phyloP scores from a whole-genome alignment of 2,888 invertebrate species.

The Pheosia gnoma region DNA sequence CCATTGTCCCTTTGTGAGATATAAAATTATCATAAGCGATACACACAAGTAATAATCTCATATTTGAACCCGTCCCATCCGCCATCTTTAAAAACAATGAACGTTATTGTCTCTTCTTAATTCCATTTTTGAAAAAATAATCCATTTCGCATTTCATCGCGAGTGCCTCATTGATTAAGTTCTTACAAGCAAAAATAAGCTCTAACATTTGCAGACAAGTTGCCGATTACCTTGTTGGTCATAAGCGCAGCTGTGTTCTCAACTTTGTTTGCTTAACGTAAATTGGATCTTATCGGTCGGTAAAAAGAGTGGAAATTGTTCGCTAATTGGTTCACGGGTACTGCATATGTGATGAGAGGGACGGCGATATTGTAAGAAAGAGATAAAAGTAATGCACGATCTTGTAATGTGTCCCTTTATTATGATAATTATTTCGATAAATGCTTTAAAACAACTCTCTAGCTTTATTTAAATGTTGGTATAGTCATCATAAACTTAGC shows the following conservation, averaged over 20 bases:
- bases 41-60: slow-evolving; percentile 74
- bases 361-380: slow-evolving; percentile 54
- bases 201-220: slow-evolving; percentile 44
- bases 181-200: slow-evolving; percentile 41
- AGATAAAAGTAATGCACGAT: slow-evolving; percentile 63
- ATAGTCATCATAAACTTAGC: no score
- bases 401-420: slow-evolving; percentile 69
- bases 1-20: slow-evolving; percentile 65
- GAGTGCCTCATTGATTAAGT: slow-evolving; percentile 71
- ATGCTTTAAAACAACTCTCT: slow-evolving; percentile 13
- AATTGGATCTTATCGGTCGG: slow-evolving; percentile 63
- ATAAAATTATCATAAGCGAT: slow-evolving; percentile 77
- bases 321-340: slow-evolving; percentile 72
- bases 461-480: no score
- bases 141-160: slow-evolving; percentile 82
- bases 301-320: slow-evolving; percentile 57
- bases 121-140: slow-evolving; percentile 84
- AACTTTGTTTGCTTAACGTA: slow-evolving; percentile 53
- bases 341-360: slow-evolving; percentile 63
- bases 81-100: slow-evolving; percentile 83
- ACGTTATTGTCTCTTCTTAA: slow-evolving; percentile 83
- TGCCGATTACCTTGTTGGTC: slow-evolving; percentile 39
- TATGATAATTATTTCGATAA: slow-evolving; percentile 70
- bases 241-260: slow-evolving; percentile 67
- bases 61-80: slow-evolving; percentile 71